These are phyloP conservation scores for Phrixothrix hirtus DNA, from an alignment of 2,888 invertebrate genomes.

Conservation along the genomic window DNA sequence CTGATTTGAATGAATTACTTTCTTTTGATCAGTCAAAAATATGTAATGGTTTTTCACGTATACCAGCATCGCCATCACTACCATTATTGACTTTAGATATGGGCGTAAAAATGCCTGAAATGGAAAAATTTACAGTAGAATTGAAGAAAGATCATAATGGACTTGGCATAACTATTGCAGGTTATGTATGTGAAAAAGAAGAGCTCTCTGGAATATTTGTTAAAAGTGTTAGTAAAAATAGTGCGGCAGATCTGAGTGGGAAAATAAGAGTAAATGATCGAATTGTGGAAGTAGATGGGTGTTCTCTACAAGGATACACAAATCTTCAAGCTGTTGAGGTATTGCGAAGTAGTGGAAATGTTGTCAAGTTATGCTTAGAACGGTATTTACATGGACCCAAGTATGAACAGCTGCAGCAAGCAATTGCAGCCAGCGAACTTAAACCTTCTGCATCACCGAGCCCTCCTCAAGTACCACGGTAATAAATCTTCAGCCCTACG, in stretches of 20 bases:
- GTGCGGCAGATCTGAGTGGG: slow-evolving; percentile 92
- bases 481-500: slow-evolving; percentile 42
- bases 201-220: slow-evolving; percentile 98
- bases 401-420: slow-evolving; percentile 84
- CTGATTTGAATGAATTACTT: slow-evolving; percentile 2
- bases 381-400: slow-evolving; percentile 89
- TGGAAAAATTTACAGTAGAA: slow-evolving; percentile 92
- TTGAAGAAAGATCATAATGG: slow-evolving; percentile 92
- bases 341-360: slow-evolving; percentile 88
- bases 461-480: slow-evolving; percentile 62
- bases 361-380: slow-evolving; percentile 86
- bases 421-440: slow-evolving; percentile 80
- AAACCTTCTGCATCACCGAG: slow-evolving; percentile 62
- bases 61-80: slow-evolving; percentile 56
- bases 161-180: slow-evolving; percentile 92
- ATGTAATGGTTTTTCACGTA: slow-evolving; percentile 48
- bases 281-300: slow-evolving; percentile 97
- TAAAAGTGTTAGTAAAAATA: slow-evolving; percentile 94
- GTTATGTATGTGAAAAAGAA: slow-evolving; percentile 97
- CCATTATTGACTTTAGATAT: slow-evolving; percentile 58
- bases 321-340: slow-evolving; percentile 98
- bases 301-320: slow-evolving; percentile 90
- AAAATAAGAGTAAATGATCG: slow-evolving; percentile 96
- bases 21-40: slow-evolving; percentile 54
- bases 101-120: slow-evolving; percentile 79